phyloP scores from a whole-genome alignment of 2,113 vertebrate genomes.

The Neotragus pygmaeus region DNA sequence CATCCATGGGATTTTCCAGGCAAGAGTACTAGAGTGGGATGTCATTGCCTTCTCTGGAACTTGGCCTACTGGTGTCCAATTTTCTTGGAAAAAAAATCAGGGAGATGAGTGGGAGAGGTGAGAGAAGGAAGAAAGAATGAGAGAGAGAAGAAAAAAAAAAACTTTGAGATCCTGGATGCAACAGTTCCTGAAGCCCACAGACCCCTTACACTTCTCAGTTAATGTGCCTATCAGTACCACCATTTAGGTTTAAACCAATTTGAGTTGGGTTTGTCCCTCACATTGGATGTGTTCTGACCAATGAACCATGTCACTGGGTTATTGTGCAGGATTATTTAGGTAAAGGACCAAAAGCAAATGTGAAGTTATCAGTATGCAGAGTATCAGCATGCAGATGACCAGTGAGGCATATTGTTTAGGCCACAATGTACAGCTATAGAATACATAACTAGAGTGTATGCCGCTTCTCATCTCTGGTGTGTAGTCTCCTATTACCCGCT shows the following conservation, averaged over 20 bases:
- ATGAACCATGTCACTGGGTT: background rate
- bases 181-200: background rate
- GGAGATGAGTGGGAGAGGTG: background rate
- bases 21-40: no score
- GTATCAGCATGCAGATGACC: background rate
- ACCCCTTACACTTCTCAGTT: background rate
- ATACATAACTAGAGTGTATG: background rate
- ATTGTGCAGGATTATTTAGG: background rate
- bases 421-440: background rate
- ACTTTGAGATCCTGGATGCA: background rate
- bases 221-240: background rate
- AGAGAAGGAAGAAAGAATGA: no score
- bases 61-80: background rate
- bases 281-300: background rate
- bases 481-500: background rate
- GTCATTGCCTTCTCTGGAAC: no score
- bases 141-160: no score
- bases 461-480: background rate
- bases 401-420: background rate
- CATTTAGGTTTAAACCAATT: background rate
- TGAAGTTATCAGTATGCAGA: background rate
- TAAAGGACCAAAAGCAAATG: background rate
- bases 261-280: background rate
- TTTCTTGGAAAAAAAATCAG: background rate
- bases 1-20: no score